These are phyloP conservation scores for Melieria picta DNA, from an alignment of 2,888 invertebrate genomes.

Conservation along the genomic window DNA sequence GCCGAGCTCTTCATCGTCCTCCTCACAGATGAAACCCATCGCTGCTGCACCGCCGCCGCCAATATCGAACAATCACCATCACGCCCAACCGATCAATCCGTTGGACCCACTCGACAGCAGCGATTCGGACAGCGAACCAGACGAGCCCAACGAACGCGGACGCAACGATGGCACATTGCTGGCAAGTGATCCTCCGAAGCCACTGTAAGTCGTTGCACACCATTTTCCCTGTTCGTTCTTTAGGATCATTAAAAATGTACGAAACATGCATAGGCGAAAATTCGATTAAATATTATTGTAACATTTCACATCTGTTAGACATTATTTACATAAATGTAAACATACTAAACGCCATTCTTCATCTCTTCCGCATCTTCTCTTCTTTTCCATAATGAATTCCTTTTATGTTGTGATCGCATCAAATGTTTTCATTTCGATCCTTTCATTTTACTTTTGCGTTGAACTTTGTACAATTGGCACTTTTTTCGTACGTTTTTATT, in stretches of 20 bases:
- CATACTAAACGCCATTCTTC: constrained; percentile 5
- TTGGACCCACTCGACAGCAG: constrained; percentile 77
- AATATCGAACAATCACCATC: constrained; percentile 65
- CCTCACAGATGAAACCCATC: constrained; percentile 45
- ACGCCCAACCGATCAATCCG: constrained; percentile 68
- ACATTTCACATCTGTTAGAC: too few relatives aligned
- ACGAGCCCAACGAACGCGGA: constrained; percentile 81
- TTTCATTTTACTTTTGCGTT: constrained; percentile 17
- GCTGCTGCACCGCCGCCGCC: constrained; percentile 64
- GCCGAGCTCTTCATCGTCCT: constrained; percentile 52
- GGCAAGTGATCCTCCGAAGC: constrained; percentile 96
- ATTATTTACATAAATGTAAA: too few relatives aligned
- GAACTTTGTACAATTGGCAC: constrained; percentile 16
- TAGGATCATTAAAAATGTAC: too few relatives aligned
- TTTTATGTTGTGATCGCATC: constrained; percentile 17
- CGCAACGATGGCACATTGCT: constrained; percentile 94
- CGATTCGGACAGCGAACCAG: constrained; percentile 85
- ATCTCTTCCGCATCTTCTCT: constrained; percentile 36
- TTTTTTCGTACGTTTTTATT: constrained; percentile 44
- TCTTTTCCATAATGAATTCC: constrained; percentile 21
- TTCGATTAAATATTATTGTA: too few relatives aligned
- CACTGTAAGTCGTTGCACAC: constrained; percentile 78
- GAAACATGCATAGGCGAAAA: too few relatives aligned
- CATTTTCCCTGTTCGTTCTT: not conserved
- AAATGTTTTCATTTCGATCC: constrained; percentile 39